Conservation (phyloP, 2,797 vertebrate genomes). For the Liparis tanakae region DNA sequence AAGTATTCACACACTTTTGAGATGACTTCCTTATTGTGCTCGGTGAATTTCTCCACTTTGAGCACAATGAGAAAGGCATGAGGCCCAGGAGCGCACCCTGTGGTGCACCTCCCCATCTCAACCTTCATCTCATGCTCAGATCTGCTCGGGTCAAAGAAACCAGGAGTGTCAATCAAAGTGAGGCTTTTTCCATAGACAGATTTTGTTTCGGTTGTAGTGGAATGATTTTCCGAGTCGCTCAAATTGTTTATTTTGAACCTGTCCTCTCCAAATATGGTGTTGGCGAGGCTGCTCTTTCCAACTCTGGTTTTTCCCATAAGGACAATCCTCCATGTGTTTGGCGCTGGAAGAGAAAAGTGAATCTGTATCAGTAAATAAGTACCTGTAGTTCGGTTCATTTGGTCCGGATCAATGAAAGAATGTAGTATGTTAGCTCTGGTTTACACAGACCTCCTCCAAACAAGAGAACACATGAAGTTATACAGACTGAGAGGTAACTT, state of each 20-base stretch:
- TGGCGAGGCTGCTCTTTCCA: constrained; percentile 33
- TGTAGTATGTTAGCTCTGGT: not conserved
- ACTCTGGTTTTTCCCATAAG: constrained; percentile 19
- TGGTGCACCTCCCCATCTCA: too few relatives aligned
- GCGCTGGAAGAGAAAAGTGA: not conserved
- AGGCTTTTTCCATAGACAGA: not conserved
- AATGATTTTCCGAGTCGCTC: not conserved
- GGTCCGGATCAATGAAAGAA: not conserved
- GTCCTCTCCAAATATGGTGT: constrained; percentile 23
- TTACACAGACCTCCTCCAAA: too few relatives aligned
- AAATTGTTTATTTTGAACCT: constrained; percentile 2
- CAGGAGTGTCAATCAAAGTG: constrained; percentile 27
- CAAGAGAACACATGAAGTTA: too few relatives aligned
- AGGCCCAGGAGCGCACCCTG: too few relatives aligned
- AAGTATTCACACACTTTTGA: constrained; percentile 1
- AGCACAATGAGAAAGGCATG: constrained; percentile 1
- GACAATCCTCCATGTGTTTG: not conserved
- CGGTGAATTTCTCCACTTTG: constrained; percentile 30
- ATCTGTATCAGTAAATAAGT: not conserved
- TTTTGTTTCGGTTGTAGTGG: not conserved
- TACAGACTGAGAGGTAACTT: too few relatives aligned
- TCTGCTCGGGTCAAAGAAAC: constrained; percentile 20
- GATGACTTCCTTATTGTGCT: constrained; percentile 30
- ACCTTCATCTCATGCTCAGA: too few relatives aligned
- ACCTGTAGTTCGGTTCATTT: not conserved